Percentiles rank a stretch among this genome's conserved stretches.
These are phyloP conservation scores for Emydocephalus ijimae DNA, from an alignment of 2,113 vertebrate genomes.

Conservation along the genomic window DNA sequence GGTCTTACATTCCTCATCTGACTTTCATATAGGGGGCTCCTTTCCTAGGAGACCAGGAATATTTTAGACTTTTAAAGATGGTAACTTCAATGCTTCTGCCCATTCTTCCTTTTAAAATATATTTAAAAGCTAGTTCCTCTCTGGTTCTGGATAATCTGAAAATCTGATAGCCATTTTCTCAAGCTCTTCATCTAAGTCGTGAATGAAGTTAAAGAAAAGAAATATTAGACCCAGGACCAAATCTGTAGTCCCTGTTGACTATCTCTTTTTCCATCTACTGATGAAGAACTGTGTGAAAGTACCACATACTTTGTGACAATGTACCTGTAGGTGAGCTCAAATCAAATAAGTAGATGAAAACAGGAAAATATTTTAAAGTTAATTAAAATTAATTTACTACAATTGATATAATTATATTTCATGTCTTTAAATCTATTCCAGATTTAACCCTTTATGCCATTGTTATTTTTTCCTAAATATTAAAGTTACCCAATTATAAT, in stretches of 20 bases:
- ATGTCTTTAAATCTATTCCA: neutral
- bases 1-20: slow-evolving; percentile 21
- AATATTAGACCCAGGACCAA: neutral
- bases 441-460: neutral
- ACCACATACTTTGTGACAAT: neutral
- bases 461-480: neutral
- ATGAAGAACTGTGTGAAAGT: neutral
- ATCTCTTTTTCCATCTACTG: neutral
- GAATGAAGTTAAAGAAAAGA: too few relatives aligned
- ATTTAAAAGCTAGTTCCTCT: neutral
- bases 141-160: neutral
- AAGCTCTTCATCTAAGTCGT: too few relatives aligned
- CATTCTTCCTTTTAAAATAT: neutral
- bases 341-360: neutral
- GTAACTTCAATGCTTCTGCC: neutral
- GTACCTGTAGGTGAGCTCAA: neutral
- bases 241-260: neutral
- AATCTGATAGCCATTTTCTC: too few relatives aligned
- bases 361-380: neutral
- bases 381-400: neutral
- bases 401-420: neutral
- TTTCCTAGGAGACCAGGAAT: neutral
- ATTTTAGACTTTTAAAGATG: neutral
- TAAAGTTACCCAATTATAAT: neutral
- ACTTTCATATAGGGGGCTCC: neutral